These are phyloP conservation scores for Laupala kohalensis DNA, from an alignment of 1,140 invertebrate genomes.

Conservation along the genomic window DNA sequence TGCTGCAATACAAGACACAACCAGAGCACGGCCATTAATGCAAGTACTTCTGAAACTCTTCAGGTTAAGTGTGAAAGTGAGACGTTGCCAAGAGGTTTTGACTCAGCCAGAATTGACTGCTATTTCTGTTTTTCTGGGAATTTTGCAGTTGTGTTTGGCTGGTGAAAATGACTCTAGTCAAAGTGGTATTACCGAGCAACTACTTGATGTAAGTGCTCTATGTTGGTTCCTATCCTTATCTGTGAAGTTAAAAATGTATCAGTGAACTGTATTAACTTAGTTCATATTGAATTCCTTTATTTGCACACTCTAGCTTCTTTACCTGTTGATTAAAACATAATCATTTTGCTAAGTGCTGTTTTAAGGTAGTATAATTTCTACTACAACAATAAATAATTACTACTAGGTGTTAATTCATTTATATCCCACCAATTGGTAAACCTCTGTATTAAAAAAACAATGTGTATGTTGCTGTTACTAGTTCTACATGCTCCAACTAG, in stretches of 20 bases:
- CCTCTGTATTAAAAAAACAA: too few relatives aligned
- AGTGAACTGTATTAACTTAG: background rate
- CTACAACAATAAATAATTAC: too few relatives aligned
- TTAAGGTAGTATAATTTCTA: too few relatives aligned
- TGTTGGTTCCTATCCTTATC: background rate
- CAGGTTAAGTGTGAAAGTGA: conserved; percentile 66
- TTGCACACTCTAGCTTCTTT: too few relatives aligned
- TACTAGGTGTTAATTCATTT: too few relatives aligned
- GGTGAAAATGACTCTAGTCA: conserved; percentile 47
- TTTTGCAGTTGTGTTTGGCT: conserved; percentile 49
- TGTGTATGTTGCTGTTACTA: too few relatives aligned
- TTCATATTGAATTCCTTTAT: too few relatives aligned
- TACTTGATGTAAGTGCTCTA: conserved; percentile 46
- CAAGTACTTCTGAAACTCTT: conserved; percentile 77
- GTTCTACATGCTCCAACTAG: too few relatives aligned
- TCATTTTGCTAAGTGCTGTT: too few relatives aligned
- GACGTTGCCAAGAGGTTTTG: conserved; percentile 52
- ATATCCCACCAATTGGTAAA: too few relatives aligned
- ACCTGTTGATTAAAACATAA: too few relatives aligned
- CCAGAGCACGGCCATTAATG: conserved; percentile 60
- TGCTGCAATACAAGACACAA: conserved; percentile 53
- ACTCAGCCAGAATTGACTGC: conserved; percentile 53
- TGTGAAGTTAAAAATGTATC: background rate
- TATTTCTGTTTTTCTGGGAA: conserved; percentile 51
- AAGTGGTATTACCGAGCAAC: conserved; percentile 63